Evolutionary conservation across 2,113 vertebrate species (phyloP).

Genomic region (Ochotona curzoniae): DNA sequence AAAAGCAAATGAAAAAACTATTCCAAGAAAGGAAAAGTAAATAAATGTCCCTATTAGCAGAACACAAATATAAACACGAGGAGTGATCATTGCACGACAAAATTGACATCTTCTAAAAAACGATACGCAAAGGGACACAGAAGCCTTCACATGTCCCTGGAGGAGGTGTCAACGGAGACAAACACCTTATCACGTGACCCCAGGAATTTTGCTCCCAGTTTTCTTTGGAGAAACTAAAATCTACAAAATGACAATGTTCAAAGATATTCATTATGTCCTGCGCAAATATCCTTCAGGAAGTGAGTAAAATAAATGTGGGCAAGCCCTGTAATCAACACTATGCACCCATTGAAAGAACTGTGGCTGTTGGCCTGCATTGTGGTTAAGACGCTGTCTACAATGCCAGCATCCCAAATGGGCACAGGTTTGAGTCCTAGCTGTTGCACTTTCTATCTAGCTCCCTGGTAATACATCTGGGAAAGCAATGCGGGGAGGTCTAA

Average conservation of each 20-base stretch:
- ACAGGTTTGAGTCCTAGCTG: too few species aligned
- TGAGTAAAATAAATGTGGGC: too few species aligned
- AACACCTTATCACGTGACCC: neutral
- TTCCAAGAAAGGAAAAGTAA: conserved; percentile 27
- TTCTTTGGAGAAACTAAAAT: neutral
- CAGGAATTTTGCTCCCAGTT: conserved; percentile 12
- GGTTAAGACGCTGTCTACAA: too few species aligned
- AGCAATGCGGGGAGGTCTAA: too few species aligned
- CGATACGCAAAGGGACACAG: neutral
- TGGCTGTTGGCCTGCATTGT: too few species aligned
- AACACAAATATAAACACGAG: conserved; percentile 13
- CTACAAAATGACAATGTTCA: neutral
- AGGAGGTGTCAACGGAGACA: conserved; percentile 7
- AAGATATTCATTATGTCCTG: neutral
- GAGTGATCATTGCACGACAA: neutral
- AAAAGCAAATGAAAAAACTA: neutral
- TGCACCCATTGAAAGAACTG: too few species aligned
- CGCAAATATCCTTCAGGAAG: too few species aligned
- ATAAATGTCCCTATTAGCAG: conserved; percentile 5
- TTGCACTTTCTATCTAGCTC: too few species aligned
- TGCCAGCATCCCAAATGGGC: too few species aligned
- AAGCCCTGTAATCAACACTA: too few species aligned
- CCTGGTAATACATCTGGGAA: too few species aligned
- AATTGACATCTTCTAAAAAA: conserved; percentile 35
- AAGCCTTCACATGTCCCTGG: neutral